A percentile compares a stretch with the other conserved stretches of the same genome.
Evolutionary conservation across 2,888 invertebrate genomes (phyloP).

Genomic region (Epinotia ramella): DNA sequence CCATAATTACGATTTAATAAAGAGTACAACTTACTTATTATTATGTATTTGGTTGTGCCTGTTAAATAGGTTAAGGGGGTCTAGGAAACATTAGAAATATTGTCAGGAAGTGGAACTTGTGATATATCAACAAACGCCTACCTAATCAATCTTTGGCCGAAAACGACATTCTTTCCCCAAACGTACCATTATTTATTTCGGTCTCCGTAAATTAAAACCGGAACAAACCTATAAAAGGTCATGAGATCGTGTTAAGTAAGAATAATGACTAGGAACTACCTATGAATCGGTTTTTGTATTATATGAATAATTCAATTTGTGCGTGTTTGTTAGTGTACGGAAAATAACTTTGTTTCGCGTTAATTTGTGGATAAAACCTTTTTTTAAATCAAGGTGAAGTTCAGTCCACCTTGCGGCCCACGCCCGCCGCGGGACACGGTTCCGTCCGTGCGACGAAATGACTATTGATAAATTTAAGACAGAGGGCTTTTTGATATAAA

Average conservation of each 20-base stretch:
- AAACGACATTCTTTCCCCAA: slow-evolving; percentile 29
- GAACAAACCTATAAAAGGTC: slow-evolving; percentile 43
- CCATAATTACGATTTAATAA: no score
- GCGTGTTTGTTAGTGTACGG: slow-evolving; percentile 23
- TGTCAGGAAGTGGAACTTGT: slow-evolving; percentile 6
- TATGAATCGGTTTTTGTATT: slow-evolving; percentile 51
- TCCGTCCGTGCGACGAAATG: slow-evolving; percentile 10
- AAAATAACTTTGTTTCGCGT: slow-evolving; percentile 22
- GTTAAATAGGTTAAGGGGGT: neutral
- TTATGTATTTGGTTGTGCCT: neutral
- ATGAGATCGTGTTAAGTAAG: slow-evolving; percentile 49
- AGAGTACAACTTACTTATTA: no score
- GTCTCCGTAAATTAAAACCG: slow-evolving; percentile 39
- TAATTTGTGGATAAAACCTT: slow-evolving; percentile 38
- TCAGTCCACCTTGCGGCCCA: slow-evolving; percentile 36
- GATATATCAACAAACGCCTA: neutral
- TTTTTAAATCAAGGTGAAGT: slow-evolving; percentile 35
- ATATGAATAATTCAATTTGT: slow-evolving; percentile 55
- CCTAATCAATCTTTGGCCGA: slow-evolving; percentile 9
- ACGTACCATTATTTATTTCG: slow-evolving; percentile 24
- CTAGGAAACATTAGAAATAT: neutral
- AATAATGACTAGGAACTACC: slow-evolving; percentile 56
- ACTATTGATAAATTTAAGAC: neutral
- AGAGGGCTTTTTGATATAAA: neutral
- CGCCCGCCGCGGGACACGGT: slow-evolving; percentile 13